Base-by-base conservation (phyloP, 2,888 invertebrate species). In the Cryptocephalus primarius region DNA sequence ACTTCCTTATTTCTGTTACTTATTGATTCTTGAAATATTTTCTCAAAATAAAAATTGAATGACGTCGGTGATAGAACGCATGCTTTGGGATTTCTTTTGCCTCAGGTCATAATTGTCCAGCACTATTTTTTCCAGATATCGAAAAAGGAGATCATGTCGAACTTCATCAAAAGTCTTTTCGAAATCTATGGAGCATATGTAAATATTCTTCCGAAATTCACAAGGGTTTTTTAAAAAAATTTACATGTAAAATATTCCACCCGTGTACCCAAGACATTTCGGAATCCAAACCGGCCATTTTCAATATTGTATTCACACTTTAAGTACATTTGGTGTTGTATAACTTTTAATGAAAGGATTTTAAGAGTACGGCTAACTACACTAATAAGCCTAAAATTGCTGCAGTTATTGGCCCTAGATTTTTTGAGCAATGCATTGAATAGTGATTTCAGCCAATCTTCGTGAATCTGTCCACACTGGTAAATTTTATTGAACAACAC, bases 161-260 rank as follows among this genome's bases (percentile, higher is more conserved):
- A 39, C 11, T 39, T 8, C 8, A 39, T 39, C 39, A 8, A 39
- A 39, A 39, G 39, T n/a, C 9, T 34, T 34, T 34, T 34, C 34
- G 39, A 39, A n/a, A n/a, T n/a, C n/a, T n/a, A n/a, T n/a, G n/a
- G n/a, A 39, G 39, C 39, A 39, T 39, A 11, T 39, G 39, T 8
- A 39, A 13, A 8, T 39, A 39, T 39, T 39, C 39, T 39, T 39
- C 12, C 39, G 39, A 11, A 39, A 39, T 39, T 39, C 11, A 11
- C 39, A 39, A 39, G 39, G 12, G n/a, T 39, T 39, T 13, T 39
- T 9, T 11, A 9, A 13, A 39, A 39, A 11, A 39, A 9, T 39
- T 39, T 34, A 34, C 9, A 9, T 34, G 9, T 9, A 34, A 34
- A 34, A 9, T 9, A 34, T 34, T 34, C 34, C 34, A 9, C n/a